Base-by-base conservation (phyloP, 2,797 vertebrate species). In the Enteromius afrohamiltoni region DNA sequence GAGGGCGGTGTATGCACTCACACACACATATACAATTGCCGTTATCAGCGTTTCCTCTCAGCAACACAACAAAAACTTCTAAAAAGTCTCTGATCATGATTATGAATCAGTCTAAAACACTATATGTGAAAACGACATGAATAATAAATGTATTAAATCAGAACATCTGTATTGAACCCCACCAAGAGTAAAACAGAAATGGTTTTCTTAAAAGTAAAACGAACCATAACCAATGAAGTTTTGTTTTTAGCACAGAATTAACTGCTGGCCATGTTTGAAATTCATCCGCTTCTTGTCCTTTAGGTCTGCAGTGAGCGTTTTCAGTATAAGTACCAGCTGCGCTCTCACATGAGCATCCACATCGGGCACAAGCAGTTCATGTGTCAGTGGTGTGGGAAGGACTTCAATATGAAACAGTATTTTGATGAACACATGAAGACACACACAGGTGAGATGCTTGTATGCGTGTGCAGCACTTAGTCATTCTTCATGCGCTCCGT, bases 341-440 rank as follows among this genome's bases (percentile, higher is more conserved):
- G 93, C 7, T 94, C 92, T 10, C 95, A 95, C 91, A 95, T 95
- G 95, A 95, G 95, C 88, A 94, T 95, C 89, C 95, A 95, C 91
- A 94, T 95, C 0, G 95, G 95, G 1, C 95, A 95, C 92, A 95
- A 95, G 87, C 94, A 95, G 91, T 95, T 95, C 89, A 95, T 95
- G 94, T 95, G 95, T 88, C 95, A 95, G 88, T 95, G 95, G 95
- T 95, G 94, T 0, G 95, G 95, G 51, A 95, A 95, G 84, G 95
- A 95, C 90, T 95, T 95, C 92, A 95, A 95, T 91, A 95, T 95
- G 95, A 95, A 95, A 87, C 94, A 95, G 92, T 95, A 95, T 85
- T 95, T 95, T 0, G 94, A 95, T 0, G 94, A 95, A 88, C 95
- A 95, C 90, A 94, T 95, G 94, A 89, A 90, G 91, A 31, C 53